A percentile compares a stretch with the other conserved stretches of the same genome.
Evolutionary conservation across 2,113 vertebrate species (phyloP).

Genomic region (Picathartes gymnocephalus): DNA sequence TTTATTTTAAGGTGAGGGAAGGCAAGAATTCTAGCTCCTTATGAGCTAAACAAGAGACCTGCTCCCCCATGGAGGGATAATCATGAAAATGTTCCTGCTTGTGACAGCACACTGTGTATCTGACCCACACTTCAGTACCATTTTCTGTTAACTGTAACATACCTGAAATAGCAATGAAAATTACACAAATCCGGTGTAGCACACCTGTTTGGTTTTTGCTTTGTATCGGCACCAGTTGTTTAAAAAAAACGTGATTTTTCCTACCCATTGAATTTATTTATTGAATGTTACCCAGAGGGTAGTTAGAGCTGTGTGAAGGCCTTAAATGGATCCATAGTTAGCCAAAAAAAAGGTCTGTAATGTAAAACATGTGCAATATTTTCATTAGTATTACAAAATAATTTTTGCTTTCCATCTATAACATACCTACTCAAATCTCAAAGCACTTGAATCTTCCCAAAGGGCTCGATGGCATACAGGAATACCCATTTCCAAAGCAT

Average conservation of each 20-base stretch:
- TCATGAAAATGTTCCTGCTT: background rate
- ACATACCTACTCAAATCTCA: background rate
- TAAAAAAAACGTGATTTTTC: fast-evolving
- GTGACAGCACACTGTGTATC: background rate
- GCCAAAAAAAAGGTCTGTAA: background rate
- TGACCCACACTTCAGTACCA: background rate
- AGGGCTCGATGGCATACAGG: background rate
- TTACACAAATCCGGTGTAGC: fast-evolving
- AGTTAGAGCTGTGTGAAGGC: background rate
- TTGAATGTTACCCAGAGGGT: background rate
- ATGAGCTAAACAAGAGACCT: background rate
- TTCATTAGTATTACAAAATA: background rate
- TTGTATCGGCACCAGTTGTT: background rate
- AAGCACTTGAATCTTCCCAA: background rate
- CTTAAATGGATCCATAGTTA: background rate
- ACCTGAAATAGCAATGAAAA: background rate
- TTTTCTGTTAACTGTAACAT: background rate
- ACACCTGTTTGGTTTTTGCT: background rate
- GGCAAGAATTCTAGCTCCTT: background rate
- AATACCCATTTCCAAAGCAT: background rate
- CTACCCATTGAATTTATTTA: background rate
- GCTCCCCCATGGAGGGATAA: background rate
- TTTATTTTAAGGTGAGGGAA: background rate
- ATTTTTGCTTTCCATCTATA: background rate
- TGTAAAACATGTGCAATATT: background rate